These are phyloP conservation scores for Sycophila sp. DNA, from an alignment of 1,140 invertebrate species.

Conservation along the genomic window DNA sequence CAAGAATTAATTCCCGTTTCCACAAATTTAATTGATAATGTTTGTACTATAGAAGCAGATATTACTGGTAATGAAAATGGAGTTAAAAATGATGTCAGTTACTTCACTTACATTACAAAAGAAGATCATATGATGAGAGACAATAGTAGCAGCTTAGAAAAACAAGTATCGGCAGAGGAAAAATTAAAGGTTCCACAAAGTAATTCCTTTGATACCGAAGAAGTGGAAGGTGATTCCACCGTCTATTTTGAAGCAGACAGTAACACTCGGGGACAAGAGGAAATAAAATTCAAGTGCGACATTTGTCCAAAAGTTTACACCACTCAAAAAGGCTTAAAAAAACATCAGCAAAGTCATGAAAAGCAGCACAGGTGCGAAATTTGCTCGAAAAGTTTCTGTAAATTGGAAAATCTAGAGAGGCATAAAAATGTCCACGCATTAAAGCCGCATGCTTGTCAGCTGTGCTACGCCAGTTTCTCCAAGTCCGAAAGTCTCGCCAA, in stretches of 20 bases:
- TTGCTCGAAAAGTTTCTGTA: conserved; percentile 60
- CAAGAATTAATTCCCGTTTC: conserved; percentile 35
- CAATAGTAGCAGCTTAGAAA: conserved; percentile 40
- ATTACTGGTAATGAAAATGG: conserved; percentile 14
- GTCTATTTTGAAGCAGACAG: conserved; percentile 45
- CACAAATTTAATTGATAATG: conserved; percentile 27
- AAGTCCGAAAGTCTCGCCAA: conserved; percentile 52
- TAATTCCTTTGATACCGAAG: conserved; percentile 46
- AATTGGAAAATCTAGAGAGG: conserved; percentile 57
- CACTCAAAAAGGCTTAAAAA: conserved; percentile 60
- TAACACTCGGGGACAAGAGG: conserved; percentile 47
- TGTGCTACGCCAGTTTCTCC: conserved; percentile 54
- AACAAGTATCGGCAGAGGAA: conserved; percentile 52
- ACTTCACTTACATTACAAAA: conserved; percentile 31
- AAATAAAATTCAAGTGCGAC: conserved; percentile 57
- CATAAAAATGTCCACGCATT: conserved; percentile 54
- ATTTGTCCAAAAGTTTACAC: conserved; percentile 55
- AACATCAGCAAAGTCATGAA: conserved; percentile 58
- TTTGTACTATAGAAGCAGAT: conserved; percentile 24
- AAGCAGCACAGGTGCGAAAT: conserved; percentile 58
- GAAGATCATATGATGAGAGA: conserved; percentile 26
- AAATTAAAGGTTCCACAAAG: conserved; percentile 44
- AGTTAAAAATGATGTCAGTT: conserved; percentile 37
- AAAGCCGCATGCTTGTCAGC: conserved; percentile 56
- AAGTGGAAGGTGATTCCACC: conserved; percentile 51